Base-by-base conservation (phyloP, 2,888 invertebrate genomes). In the Dynastes maya region DNA sequence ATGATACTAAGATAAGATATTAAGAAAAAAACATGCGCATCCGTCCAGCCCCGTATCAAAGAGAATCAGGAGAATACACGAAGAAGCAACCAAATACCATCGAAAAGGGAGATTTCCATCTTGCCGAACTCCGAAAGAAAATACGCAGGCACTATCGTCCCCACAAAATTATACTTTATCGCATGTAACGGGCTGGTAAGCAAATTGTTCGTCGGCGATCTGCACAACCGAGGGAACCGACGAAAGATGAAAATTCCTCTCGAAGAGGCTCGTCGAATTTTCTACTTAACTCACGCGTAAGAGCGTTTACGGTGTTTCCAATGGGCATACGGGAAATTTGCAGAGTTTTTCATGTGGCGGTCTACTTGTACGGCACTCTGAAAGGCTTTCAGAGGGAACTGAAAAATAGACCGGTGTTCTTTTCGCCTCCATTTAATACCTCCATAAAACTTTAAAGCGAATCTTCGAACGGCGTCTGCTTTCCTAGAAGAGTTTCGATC, bases 91-190 rank as follows among this genome's bases (percentile, higher is more conserved):
- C 29, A 1, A 13, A 32, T 29, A 13, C 32, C 29, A 32, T 29
- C 27, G 51, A 3, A 68, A 29, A 27, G 27, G 27, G 51, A 45
- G 68, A 68, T 51, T 51, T 68, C 13, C 51, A 29, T 40, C 51
- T 49, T 29, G 51, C 4, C 51, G 27, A 49, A 51, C 51, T 51
- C 13, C 5, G 27, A 68, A 68, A 13, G 68, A 53, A 51, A 68
- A 49, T 68, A 65, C 45, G 45, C 11, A 11, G 45, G 11, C 45
- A 45, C 51, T 63, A 63, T 32, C 63, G 8, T 63, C 13, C 22
- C 11, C 29, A 29, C 68, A 29, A 68, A 68, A 68, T 68, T 51
- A 68, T 40, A 68, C 51, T 53, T 68, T 68, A 51, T 68, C 68
- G 49, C 27, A 11, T 27, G 49, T 27, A 49, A 22, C 51, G 22